A percentile compares a stretch with the other conserved stretches of the same genome.
These are phyloP conservation scores for Alligator mississippiensis DNA, from an alignment of 2,113 vertebrate genomes.

Conservation along the genomic window DNA sequence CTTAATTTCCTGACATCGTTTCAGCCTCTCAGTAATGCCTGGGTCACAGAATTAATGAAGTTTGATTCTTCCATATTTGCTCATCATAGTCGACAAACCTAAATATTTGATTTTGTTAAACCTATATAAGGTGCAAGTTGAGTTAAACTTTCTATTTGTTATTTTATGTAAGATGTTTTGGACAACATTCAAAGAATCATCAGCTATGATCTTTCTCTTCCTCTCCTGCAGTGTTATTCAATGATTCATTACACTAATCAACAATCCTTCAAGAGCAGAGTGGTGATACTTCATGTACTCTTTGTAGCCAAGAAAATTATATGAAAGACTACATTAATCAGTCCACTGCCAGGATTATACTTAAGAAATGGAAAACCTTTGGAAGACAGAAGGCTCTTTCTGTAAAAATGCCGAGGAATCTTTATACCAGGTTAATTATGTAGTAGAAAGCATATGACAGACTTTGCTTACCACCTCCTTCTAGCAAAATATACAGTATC, in stretches of 20 bases:
- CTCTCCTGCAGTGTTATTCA: constrained; percentile 32
- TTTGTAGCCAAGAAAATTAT: constrained; percentile 55
- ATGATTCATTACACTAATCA: constrained; percentile 63
- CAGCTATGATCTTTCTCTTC: background rate
- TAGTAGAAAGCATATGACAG: background rate
- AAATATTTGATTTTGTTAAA: background rate
- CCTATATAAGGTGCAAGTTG: background rate
- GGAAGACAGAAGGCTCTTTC: constrained; percentile 21
- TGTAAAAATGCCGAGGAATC: background rate
- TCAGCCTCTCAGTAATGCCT: background rate
- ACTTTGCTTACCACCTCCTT: constrained; percentile 24
- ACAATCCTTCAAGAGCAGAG: constrained; percentile 38
- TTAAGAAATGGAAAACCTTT: constrained; percentile 16
- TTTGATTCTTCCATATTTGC: background rate
- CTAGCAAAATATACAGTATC: background rate
- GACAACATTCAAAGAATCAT: background rate
- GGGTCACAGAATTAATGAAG: background rate
- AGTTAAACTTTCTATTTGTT: background rate
- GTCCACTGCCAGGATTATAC: constrained; percentile 34
- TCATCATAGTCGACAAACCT: background rate
- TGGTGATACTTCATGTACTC: constrained; percentile 38
- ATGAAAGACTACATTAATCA: constrained; percentile 40
- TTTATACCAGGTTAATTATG: background rate
- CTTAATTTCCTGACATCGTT: background rate
- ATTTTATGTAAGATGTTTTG: constrained; percentile 3